Evolutionary conservation across 2,797 vertebrate genomes (phyloP).

Genomic region (Vespertilio murinus): DNA sequence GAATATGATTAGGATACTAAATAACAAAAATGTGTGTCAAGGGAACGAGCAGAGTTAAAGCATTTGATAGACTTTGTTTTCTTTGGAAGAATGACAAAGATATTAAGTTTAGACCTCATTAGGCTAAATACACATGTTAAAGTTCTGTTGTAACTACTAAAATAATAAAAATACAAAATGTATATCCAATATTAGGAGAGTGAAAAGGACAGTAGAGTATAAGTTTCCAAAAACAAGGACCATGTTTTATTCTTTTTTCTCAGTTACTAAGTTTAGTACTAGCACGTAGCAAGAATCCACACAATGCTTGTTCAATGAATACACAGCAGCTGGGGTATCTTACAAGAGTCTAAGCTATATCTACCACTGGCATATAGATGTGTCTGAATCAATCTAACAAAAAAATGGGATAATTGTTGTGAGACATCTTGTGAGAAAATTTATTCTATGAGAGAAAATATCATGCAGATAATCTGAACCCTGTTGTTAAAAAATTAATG

Average conservation of each 20-base stretch:
- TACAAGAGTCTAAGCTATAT: neutral
- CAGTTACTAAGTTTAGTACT: neutral
- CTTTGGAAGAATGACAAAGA: neutral
- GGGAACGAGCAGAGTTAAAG: neutral
- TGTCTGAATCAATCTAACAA: neutral
- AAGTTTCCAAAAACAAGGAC: neutral
- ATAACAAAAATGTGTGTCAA: neutral
- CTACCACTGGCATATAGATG: neutral
- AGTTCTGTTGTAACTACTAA: neutral
- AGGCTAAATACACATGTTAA: neutral
- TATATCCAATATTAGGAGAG: neutral
- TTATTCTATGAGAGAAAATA: neutral
- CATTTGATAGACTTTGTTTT: neutral
- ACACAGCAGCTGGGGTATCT: neutral
- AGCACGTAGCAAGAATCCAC: neutral
- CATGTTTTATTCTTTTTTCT: constrained; percentile 20
- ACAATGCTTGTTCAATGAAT: neutral
- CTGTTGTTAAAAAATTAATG: neutral
- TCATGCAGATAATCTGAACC: neutral
- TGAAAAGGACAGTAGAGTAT: neutral
- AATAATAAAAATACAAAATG: neutral
- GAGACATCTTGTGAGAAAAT: neutral
- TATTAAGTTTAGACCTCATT: neutral
- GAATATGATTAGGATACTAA: neutral
- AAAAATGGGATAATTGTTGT: neutral